phyloP scores from a whole-genome alignment of 1,140 invertebrate species.

The Maniola jurtina region DNA sequence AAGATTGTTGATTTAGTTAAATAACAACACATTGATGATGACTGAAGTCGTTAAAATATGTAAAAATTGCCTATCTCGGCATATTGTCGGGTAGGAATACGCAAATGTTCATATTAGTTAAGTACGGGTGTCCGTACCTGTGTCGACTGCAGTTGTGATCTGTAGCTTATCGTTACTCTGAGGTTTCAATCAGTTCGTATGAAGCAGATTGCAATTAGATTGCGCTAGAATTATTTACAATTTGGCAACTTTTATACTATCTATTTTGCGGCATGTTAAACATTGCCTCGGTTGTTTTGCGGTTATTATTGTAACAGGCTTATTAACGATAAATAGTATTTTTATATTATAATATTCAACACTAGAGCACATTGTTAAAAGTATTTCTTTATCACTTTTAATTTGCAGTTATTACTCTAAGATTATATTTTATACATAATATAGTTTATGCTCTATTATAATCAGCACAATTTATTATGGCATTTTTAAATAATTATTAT shows the following conservation, averaged over 20 bases:
- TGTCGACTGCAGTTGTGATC: background rate
- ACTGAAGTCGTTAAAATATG: background rate
- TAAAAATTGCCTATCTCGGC: background rate
- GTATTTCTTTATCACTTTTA: slow-evolving; percentile 59
- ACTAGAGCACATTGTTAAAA: slow-evolving; percentile 59
- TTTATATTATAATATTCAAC: slow-evolving; percentile 48
- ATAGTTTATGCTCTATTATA: slow-evolving; percentile 75
- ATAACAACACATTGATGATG: background rate
- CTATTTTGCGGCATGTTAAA: slow-evolving; percentile 59
- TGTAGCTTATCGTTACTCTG: slow-evolving; percentile 7
- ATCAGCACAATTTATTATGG: slow-evolving; percentile 75
- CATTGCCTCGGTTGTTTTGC: slow-evolving; percentile 62
- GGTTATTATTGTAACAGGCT: slow-evolving; percentile 38
- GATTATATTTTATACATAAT: slow-evolving; percentile 75
- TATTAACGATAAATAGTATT: slow-evolving; percentile 40
- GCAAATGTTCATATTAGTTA: background rate
- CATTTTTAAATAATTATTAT: slow-evolving; percentile 56
- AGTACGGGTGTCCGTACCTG: background rate
- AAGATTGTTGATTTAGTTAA: background rate
- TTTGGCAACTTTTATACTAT: slow-evolving; percentile 43
- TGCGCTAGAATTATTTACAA: slow-evolving; percentile 65
- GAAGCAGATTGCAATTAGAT: slow-evolving; percentile 67
- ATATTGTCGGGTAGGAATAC: background rate
- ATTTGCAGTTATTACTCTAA: slow-evolving; percentile 72
- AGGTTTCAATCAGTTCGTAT: slow-evolving; percentile 26